Conservation (phyloP, 1,140 invertebrate species). For the Bombus turneri region DNA sequence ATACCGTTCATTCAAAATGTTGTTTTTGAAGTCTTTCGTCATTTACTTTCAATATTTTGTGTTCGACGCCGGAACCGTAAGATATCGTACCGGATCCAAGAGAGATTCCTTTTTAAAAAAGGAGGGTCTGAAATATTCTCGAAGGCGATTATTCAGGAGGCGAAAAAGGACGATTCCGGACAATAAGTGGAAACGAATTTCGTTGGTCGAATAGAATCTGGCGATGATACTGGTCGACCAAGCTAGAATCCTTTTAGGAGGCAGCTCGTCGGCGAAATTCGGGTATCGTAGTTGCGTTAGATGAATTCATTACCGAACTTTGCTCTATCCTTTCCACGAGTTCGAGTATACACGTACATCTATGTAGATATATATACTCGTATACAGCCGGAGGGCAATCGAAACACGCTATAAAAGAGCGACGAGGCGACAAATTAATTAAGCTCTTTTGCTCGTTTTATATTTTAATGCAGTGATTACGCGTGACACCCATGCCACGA, state of each 20-base stretch:
- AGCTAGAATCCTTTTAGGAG: neutral
- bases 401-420: slow-evolving; percentile 48
- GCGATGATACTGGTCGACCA: neutral
- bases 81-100: neutral
- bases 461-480: slow-evolving; percentile 42
- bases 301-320: slow-evolving; percentile 23
- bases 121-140: neutral
- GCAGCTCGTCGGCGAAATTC: neutral
- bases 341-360: neutral
- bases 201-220: slow-evolving; percentile 5
- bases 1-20: no score
- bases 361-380: neutral
- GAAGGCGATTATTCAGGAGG: neutral
- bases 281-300: neutral
- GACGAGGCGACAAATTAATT: slow-evolving; percentile 64
- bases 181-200: slow-evolving; percentile 39
- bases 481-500: neutral
- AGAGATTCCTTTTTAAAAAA: neutral
- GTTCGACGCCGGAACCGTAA: neutral
- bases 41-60: neutral
- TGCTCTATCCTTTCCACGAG: neutral
- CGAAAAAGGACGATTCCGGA: neutral
- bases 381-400: slow-evolving; percentile 17
- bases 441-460: slow-evolving; percentile 40
- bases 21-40: neutral